Evolutionary conservation across 2,888 invertebrate genomes (phyloP), one percentile per base, ranked within the genome.

Genomic region (Spodoptera exigua): DNA sequence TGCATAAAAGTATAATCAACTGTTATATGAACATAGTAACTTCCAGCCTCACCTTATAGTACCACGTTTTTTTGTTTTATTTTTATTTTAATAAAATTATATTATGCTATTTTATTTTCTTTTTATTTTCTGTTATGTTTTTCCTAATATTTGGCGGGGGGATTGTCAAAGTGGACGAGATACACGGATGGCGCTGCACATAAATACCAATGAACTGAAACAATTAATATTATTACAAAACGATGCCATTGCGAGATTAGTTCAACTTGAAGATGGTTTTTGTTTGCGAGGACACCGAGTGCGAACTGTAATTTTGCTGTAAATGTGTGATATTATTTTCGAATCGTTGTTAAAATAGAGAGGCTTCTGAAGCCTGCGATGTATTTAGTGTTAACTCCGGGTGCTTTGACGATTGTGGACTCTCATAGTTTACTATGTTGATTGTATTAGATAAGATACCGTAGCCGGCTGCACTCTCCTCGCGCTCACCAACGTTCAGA

Each of bases 321-420:
- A 89, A 87, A 91, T 91, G 91, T 93, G 94, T 93, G 92, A 93
- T 93, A 94, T 92, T 92, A 91, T 91, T 92, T 93, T 89, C 85
- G 84, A 89, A 86, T 88, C 78, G 87, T 90, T 90, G 88, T 92
- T 87, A 86, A 78, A 83, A 80, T 81, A 82, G 83, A 80, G 84
- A 84, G 92, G 93, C 93, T 93, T 93, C 75, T 90, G 89, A 92
- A 91, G 93, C 92, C 93, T 88, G 89, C 90, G 81, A 90, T 92
- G 92, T 93, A 92, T 88, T 91, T 91, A 93, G 91, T 89, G 87
- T 89, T 90, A 93, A 93, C 89, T 91, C 90, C 93, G 92, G 94
- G 94, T 94, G 94, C 94, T 94, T 94, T 92, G 91, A 93, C 92
- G 91, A 93, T 92, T 92, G 92, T 92, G 93, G 92, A 93, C 86